phyloP scores from a whole-genome alignment of 92 coral and sea anemone genomes.

The Actinostola sp. region DNA sequence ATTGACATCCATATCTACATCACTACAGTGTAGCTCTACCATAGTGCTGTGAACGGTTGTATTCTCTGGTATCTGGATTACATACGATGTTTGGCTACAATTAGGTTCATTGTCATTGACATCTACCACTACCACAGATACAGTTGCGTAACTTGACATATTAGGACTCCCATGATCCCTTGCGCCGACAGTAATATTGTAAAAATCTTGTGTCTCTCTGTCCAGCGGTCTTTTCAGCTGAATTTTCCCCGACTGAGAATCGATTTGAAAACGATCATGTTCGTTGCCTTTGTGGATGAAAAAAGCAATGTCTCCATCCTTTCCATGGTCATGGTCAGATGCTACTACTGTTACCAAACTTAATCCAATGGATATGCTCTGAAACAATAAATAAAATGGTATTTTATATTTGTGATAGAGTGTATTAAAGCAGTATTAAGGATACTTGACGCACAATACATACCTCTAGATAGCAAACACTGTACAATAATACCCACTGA shows the following conservation, averaged over 20 bases:
- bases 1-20: slow-evolving; percentile 48
- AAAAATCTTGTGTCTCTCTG: slow-evolving; percentile 45
- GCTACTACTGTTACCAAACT: slow-evolving; percentile 54
- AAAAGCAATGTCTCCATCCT: slow-evolving; percentile 49
- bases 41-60: slow-evolving; percentile 45
- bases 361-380: slow-evolving; percentile 41
- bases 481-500: too few relatives aligned
- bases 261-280: slow-evolving; percentile 59
- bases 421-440: too few relatives aligned
- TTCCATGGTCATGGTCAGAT: slow-evolving; percentile 61
- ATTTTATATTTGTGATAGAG: too few relatives aligned
- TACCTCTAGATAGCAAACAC: too few relatives aligned
- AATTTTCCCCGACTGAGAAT: slow-evolving; percentile 53
- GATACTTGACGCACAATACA: too few relatives aligned
- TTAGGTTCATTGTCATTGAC: slow-evolving; percentile 61
- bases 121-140: slow-evolving; percentile 41
- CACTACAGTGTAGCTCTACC: slow-evolving; percentile 45
- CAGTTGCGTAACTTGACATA: slow-evolving; percentile 39
- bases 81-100: slow-evolving; percentile 48
- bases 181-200: slow-evolving; percentile 46
- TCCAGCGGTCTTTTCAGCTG: slow-evolving; percentile 55
- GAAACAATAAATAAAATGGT: not conserved
- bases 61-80: slow-evolving; percentile 57
- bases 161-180: slow-evolving; percentile 57
- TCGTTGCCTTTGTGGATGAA: slow-evolving; percentile 46